A percentile compares a stretch with the other conserved stretches of the same genome.
Evolutionary conservation across 2,797 vertebrate genomes (phyloP).

Genomic region (Onychomys torridus): DNA sequence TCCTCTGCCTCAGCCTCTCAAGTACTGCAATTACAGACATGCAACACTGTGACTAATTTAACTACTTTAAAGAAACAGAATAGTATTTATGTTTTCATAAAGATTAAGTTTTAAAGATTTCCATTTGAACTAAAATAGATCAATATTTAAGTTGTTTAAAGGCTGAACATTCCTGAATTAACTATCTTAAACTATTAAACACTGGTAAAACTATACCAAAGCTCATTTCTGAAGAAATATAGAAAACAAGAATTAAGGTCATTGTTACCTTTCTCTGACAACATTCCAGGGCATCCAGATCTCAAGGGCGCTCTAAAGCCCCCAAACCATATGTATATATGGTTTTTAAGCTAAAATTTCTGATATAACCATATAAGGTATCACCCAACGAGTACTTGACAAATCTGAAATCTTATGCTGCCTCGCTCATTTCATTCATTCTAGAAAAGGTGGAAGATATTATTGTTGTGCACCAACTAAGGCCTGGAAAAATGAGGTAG

Average conservation of each 20-base stretch:
- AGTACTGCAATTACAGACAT: neutral
- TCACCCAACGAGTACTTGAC: neutral
- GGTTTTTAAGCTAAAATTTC: neutral
- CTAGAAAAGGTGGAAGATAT: neutral
- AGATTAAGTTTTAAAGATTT: conserved; percentile 50
- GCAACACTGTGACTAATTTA: neutral
- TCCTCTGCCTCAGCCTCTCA: neutral
- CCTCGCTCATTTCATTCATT: conserved; percentile 13
- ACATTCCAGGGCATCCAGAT: neutral
- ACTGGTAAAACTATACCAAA: conserved; percentile 35
- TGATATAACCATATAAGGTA: neutral
- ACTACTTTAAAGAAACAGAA: neutral
- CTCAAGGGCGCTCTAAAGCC: neutral
- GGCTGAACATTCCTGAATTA: conserved; percentile 48
- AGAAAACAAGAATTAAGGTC: conserved; percentile 5
- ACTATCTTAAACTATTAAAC: conserved; percentile 2
- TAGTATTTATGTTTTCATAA: conserved; percentile 49
- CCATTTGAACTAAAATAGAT: conserved; percentile 46
- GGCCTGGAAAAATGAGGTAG: neutral
- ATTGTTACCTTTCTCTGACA: neutral
- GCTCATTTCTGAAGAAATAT: neutral
- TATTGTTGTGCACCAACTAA: neutral
- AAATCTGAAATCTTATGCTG: neutral
- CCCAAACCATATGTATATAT: too few species aligned
- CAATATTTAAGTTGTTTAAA: conserved; percentile 21